Conservation (phyloP, 2,113 vertebrate genomes). For the Mesembrinibis cayennensis region DNA sequence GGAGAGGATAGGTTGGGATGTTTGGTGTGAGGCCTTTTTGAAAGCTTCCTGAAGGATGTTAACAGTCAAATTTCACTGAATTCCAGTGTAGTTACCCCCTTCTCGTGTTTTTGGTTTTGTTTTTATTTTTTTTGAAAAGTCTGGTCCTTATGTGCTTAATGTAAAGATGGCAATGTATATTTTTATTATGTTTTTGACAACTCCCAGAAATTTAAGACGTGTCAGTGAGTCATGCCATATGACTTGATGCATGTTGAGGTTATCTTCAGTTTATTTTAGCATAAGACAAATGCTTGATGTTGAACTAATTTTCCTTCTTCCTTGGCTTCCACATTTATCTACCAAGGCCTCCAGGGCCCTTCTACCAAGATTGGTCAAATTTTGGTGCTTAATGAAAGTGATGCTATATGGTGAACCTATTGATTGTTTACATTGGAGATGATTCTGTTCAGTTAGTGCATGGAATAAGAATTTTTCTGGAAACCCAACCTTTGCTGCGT, state of each 20-base stretch:
- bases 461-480: neutral
- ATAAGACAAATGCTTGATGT: neutral
- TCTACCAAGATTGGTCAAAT: neutral
- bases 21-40: neutral
- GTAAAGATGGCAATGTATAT: neutral
- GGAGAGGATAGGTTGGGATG: neutral
- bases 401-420: neutral
- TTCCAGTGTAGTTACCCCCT: neutral
- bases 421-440: neutral
- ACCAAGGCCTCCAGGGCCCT: neutral
- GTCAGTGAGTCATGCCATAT: neutral
- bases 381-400: neutral
- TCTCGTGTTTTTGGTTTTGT: neutral
- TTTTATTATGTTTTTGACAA: slow-evolving; percentile 1
- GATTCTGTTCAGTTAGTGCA: neutral
- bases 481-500: neutral
- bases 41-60: neutral
- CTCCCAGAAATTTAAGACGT: neutral
- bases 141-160: neutral
- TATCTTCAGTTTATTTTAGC: neutral
- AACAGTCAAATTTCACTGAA: neutral
- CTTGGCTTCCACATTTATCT: neutral
- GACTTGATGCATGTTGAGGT: neutral
- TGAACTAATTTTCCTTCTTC: neutral
- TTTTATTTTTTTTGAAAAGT: neutral